Evolutionary conservation across 1,140 invertebrate genomes (phyloP).

Genomic region (Heliconius hermathena): DNA sequence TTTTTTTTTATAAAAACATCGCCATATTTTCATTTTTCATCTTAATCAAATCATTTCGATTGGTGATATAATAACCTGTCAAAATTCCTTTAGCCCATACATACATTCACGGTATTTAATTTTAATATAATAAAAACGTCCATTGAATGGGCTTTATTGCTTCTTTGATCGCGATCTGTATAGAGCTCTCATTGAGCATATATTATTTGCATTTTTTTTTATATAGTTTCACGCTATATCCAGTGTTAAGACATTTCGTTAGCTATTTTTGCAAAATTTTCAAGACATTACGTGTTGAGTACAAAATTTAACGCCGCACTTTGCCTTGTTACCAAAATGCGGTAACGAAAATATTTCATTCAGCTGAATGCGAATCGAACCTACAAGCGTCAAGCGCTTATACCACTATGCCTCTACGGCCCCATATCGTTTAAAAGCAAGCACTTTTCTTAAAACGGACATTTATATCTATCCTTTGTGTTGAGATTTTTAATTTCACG

Average conservation of each 20-base stretch:
- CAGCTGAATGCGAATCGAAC: too few species aligned
- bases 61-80: not conserved
- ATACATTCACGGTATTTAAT: not conserved
- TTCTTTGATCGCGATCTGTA: slow-evolving; percentile 26
- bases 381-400: too few species aligned
- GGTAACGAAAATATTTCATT: too few species aligned
- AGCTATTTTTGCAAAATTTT: too few species aligned
- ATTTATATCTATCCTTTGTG: slow-evolving; percentile 16
- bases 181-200: slow-evolving; percentile 6
- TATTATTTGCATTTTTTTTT: slow-evolving; percentile 29
- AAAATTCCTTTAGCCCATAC: not conserved
- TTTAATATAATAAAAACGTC: slow-evolving; percentile 32
- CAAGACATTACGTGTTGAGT: too few species aligned
- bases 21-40: not conserved
- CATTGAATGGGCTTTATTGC: not conserved
- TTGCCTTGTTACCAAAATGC: too few species aligned
- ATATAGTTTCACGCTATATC: not conserved
- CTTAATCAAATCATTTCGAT: slow-evolving; percentile 3
- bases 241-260: not conserved
- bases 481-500: slow-evolving; percentile 41
- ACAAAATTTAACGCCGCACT: too few species aligned
- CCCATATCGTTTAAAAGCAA: not conserved
- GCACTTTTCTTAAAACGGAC: slow-evolving; percentile 27
- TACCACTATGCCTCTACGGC: too few species aligned
- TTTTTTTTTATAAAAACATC: too few species aligned